Conservation (phyloP, 2,888 invertebrate species). For the Macrosiphum euphorbiae region DNA sequence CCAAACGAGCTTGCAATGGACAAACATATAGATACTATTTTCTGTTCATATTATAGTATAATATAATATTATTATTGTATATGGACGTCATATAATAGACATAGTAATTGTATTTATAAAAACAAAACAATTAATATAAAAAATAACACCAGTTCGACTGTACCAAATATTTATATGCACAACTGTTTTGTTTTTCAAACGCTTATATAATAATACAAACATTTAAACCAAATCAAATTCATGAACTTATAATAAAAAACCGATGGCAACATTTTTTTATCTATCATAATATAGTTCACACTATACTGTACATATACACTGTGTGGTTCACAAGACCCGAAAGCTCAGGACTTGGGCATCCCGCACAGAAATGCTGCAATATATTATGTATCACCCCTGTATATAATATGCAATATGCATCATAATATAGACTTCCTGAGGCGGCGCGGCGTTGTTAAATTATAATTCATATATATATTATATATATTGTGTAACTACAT, state of each 20-base stretch:
- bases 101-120: not conserved
- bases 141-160: not conserved
- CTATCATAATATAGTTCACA: not conserved
- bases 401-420: not conserved
- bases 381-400: not conserved
- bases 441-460: not conserved
- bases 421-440: not conserved
- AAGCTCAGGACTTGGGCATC: not conserved
- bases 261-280: not conserved
- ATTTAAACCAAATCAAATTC: not conserved
- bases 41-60: not conserved
- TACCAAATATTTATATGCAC: not conserved
- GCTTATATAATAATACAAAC: not conserved
- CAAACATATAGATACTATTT: not conserved
- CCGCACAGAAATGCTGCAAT: not conserved
- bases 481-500: not conserved
- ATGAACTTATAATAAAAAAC: not conserved
- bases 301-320: too few relatives aligned
- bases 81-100: not conserved
- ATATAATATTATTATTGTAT: not conserved
- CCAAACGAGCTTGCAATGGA: too few relatives aligned
- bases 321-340: too few relatives aligned
- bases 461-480: too few relatives aligned
- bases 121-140: not conserved
- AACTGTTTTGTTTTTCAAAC: too few relatives aligned